A percentile compares a stretch with the other conserved stretches of the same genome.
These are phyloP conservation scores for Lytechinus pictus DNA, from an alignment of 35 echinoderm and acorn worm genomes.

Conservation along the genomic window DNA sequence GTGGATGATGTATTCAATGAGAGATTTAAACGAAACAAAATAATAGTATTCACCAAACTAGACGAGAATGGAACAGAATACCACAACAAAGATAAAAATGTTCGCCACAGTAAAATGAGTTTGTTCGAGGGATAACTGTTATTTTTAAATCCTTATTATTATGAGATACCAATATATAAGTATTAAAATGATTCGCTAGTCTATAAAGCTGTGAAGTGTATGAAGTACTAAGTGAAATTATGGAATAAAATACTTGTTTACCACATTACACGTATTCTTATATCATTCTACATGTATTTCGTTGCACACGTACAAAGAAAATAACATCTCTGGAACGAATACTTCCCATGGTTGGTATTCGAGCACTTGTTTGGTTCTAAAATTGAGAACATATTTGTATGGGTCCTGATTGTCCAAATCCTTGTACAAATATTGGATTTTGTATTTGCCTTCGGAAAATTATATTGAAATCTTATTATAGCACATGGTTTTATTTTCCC, in stretches of 20 bases:
- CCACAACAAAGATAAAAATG: background rate
- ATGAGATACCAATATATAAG: no score
- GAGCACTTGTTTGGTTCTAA: background rate
- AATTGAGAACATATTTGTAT: background rate
- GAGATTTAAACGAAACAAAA: no score
- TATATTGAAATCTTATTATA: background rate
- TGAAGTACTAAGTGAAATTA: background rate
- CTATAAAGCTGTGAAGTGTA: no score
- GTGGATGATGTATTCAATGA: background rate
- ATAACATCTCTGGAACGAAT: background rate
- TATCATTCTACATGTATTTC: background rate
- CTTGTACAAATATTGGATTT: background rate
- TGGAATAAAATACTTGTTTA: background rate
- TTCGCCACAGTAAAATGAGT: no score
- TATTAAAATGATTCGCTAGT: no score
- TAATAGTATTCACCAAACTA: background rate
- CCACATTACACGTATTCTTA: background rate
- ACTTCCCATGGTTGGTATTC: background rate
- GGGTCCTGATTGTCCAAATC: constrained; percentile 9
- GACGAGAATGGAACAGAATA: background rate
- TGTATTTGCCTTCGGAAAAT: background rate
- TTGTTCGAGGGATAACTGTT: no score
- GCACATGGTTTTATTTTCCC: background rate
- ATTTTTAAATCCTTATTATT: no score
- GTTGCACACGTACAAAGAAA: no score